Base-by-base conservation (phyloP, 2,888 invertebrate species). In the Tetropium fuscum region DNA sequence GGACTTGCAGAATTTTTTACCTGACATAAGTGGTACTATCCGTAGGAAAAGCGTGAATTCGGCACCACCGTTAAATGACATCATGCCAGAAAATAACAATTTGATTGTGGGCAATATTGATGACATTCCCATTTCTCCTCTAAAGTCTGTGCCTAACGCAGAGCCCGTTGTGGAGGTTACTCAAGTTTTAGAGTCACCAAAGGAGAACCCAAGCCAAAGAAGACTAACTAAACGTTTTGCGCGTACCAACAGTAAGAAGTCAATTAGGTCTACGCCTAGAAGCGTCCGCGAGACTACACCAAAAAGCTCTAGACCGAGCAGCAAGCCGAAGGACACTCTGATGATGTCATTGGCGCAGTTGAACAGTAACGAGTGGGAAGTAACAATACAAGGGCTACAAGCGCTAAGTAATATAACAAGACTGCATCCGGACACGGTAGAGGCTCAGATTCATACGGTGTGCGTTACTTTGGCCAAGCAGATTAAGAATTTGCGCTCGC, bases 401-500 rank as follows among this genome's bases (percentile, higher is more conserved):
- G 85, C 87, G 51, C 83, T 91, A 53, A 89, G 90, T 22, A 85
- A 90, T 27, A 81, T 95, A 15, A 88, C 90, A 1, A 84, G 85
- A 36, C 88, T 91, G 70, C 86, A 90, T 69, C 83, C 87, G 0
- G 91, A 89, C 15, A 79, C 85, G 10, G 70, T 90, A 32, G 87
- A 87, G 49, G 75, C 84, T 1, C 88, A 91, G 63, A 87, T 92
- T 59, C 91, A 91, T 41, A 86, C 89, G 16, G 84, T 89, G 16
- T 90, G 88, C 80, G 85, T 90, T n/a, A 85, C 87, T 60, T 81
- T 95, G 16, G 88, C 92, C 0, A 85, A 87, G 60, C 91, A 96
- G 74, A 90, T 95, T 41, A 91, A 91, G 68, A 98, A 96, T 80
- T 84, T 98, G 60, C 87, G 98, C 16, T 98, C 98, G 0, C 94